Evolutionary conservation across 2,113 vertebrate genomes (phyloP), one percentile per base, ranked within the genome.

Genomic region (Stigmatopora argus): DNA sequence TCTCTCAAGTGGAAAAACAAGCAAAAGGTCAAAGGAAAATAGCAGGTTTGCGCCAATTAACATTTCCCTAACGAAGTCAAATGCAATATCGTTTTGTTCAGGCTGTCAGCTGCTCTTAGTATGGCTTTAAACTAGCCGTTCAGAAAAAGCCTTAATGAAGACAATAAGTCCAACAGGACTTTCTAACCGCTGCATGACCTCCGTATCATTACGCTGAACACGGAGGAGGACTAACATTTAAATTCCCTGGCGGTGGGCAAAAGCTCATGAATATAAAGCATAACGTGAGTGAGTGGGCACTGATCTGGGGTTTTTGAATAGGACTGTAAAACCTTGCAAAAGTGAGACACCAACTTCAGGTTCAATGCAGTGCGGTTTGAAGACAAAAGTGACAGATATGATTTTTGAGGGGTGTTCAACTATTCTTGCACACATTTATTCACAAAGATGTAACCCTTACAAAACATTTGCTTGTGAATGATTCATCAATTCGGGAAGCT

Each of bases 61-160:
- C 55, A 62, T 56, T 60, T 60, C 64, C 34, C 51, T 79, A 67
- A 83, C 72, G 64, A 81, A 76, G 66, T n/a, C 21, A 31, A 44
- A 58, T 49, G 64, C 44, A 61, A 51, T 63, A 61, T 19, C 65
- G 31, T 65, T 70, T 73, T 46, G 68, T 53, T 71, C 26, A 69
- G 67, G 67, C 44, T 9, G 71, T 17, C 68, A 73, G 69, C 73
- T 60, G 67, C 67, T 69, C 56, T 66, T 64, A 55, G 61, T 72
- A 67, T 21, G 19, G 73, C 72, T 76, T 51, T 18, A 2, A 66
- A 74, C 69, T 70, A 69, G 19, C 26, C 23, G 56, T 69, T 69
- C 49, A 63, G 74, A 64, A 56, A 61, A 74, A 58, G 35, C 63
- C 55, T 47, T 66, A 69, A 78, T 76, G 71, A 86, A 76, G 56